Percentiles rank a stretch among this genome's conserved stretches.
phyloP scores from a whole-genome alignment of 2,113 vertebrate species.

The Syngnathus scovelli region DNA sequence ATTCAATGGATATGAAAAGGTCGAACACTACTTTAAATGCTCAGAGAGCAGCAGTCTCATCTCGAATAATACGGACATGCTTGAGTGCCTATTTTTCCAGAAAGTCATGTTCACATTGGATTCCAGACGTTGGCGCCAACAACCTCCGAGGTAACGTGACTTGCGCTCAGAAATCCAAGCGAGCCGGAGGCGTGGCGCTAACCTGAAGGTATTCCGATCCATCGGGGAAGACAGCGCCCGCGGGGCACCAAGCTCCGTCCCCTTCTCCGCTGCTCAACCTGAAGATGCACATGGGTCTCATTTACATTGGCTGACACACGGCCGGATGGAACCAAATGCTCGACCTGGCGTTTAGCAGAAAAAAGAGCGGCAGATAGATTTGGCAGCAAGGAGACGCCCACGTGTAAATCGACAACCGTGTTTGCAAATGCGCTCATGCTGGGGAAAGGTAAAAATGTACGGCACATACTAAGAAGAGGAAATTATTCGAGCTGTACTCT shows the following conservation, averaged over 20 bases:
- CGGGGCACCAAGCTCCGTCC: conserved; percentile 90
- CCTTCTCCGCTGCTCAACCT: conserved; percentile 86
- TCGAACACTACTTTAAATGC: background rate
- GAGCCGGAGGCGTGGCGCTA: conserved; percentile 1
- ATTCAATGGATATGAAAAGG: background rate
- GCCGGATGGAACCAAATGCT: conserved; percentile 8
- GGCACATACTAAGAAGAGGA: background rate
- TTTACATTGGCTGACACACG: background rate
- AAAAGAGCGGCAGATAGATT: conserved; percentile 16
- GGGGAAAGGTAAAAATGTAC: conserved; percentile 12
- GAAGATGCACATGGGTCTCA: conserved; percentile 20
- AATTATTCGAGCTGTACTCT: conserved; percentile 9
- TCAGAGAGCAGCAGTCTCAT: background rate
- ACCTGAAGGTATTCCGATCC: conserved; percentile 85
- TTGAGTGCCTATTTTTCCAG: background rate
- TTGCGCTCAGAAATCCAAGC: background rate
- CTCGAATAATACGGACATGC: background rate
- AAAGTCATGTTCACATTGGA: background rate
- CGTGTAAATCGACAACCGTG: conserved; percentile 3
- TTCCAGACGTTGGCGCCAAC: background rate
- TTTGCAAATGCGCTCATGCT: background rate
- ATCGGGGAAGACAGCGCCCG: conserved; percentile 78
- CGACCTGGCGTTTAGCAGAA: conserved; percentile 6
- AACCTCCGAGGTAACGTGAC: background rate
- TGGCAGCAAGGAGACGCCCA: conserved; percentile 19